Conservation (phyloP, 2,797 vertebrate species). For the Ctenopoma multispine region DNA sequence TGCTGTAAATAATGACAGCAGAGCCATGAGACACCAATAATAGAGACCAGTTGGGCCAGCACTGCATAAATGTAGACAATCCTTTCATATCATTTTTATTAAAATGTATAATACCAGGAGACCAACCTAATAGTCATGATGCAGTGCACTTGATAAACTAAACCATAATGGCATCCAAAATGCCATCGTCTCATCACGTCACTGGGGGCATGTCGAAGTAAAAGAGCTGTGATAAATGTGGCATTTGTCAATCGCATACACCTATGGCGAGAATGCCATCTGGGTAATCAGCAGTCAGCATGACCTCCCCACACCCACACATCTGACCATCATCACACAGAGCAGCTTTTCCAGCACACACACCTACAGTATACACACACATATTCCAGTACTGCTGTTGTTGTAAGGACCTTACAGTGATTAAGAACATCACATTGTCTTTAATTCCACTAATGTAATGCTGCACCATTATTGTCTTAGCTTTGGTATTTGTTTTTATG, state of each 20-base stretch:
- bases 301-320: constrained; percentile 67
- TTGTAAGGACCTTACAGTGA: constrained; percentile 26
- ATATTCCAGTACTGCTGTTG: not conserved
- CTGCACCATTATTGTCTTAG: not conserved
- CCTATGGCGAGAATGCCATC: constrained; percentile 60
- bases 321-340: constrained; percentile 57
- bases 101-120: constrained; percentile 23
- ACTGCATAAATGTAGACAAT: not conserved
- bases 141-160: constrained; percentile 25
- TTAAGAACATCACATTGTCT: constrained; percentile 6
- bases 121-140: not conserved
- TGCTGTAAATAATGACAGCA: constrained; percentile 1
- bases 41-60: not conserved
- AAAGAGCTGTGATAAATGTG: constrained; percentile 43
- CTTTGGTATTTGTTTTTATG: constrained; percentile 3
- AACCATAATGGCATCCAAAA: constrained; percentile 28
- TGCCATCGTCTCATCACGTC: constrained; percentile 12
- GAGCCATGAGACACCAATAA: not conserved
- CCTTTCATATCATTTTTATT: constrained; percentile 7
- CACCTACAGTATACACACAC: constrained; percentile 25
- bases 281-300: constrained; percentile 70
- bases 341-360: constrained; percentile 37
- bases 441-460: constrained; percentile 11
- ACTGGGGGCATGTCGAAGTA: constrained; percentile 12
- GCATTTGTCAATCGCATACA: constrained; percentile 42